Base-by-base conservation (phyloP, 2,113 vertebrate genomes). In the Alosa alosa region DNA sequence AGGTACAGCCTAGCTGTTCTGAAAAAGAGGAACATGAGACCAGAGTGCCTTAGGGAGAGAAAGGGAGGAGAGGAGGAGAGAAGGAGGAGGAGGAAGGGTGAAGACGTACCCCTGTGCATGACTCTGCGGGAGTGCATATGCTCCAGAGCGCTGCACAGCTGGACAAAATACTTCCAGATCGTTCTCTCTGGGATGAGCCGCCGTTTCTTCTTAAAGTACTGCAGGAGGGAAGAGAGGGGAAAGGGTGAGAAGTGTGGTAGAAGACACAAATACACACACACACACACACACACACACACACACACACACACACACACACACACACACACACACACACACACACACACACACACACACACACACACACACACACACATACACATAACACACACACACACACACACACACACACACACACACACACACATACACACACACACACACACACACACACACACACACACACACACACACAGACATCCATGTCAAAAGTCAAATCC, bases 111-210 rank as follows among this genome's bases (percentile, higher is more conserved):
- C 94, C 96, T 95, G 92, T 97, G 96, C 96, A 97, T 97, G 90
- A 97, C 95, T 84, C 96, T 94, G 90, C 96, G 96, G 60, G 96
- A 97, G 88, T 97, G 96, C 96, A 97, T 97, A 94, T 97, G 96
- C 88, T 97, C 96, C 86, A 97, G 94, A 3, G 96, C 96, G 75
- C 96, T 96, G 94, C 96, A 97, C 83, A 97, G 93, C 95, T 97
- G 96, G 92, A 96, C 96, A 49, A 97, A 97, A 90, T 97, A 97
- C 90, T 97, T 97, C 96, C 96, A 97, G 88, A 97, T 95, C 0
- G 96, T 96, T 89, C 96, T 93, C 93, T 97, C 96, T 0, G 96
- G 96, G 90, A 97, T 97, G 91, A 97, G 94, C 89, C 96, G 94
- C 90, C 95, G 95, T 93, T 97, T 96, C 93, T 97, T 97, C 90